These are phyloP conservation scores for Hoplodrina blanda DNA, from an alignment of 2,888 invertebrate species.

Conservation along the genomic window DNA sequence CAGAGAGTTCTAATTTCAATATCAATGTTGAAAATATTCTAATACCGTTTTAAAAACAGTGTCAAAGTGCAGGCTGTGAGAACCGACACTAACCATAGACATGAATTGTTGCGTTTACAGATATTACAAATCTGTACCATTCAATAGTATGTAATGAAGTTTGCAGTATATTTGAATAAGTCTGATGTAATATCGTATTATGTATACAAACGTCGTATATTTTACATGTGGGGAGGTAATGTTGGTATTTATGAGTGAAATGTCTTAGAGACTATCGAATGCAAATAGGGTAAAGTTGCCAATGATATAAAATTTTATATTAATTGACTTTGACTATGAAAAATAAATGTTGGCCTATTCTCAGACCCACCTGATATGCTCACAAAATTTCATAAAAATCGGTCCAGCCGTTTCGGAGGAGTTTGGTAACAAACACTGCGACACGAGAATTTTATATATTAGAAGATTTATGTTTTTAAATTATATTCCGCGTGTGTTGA, in stretches of 20 bases:
- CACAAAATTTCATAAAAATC: too few relatives aligned
- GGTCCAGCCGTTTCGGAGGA: too few relatives aligned
- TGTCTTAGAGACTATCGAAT: conserved; percentile 7
- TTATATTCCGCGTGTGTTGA: too few relatives aligned
- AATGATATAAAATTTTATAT: too few relatives aligned
- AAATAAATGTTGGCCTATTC: too few relatives aligned
- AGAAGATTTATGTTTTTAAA: too few relatives aligned
- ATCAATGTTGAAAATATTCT: too few relatives aligned
- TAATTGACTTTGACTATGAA: too few relatives aligned
- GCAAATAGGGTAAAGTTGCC: neutral
- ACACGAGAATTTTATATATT: too few relatives aligned
- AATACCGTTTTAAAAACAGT: neutral
- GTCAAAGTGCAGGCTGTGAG: conserved; percentile 18
- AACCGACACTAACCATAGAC: conserved; percentile 39
- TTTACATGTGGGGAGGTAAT: conserved; percentile 35
- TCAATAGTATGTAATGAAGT: conserved; percentile 67
- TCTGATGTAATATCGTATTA: conserved; percentile 52
- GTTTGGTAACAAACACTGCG: too few relatives aligned
- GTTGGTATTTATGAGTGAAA: conserved; percentile 38
- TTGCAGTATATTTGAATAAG: conserved; percentile 61
- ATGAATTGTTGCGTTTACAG: conserved; percentile 59
- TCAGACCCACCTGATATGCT: too few relatives aligned
- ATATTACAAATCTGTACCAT: conserved; percentile 62
- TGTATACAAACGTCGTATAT: conserved; percentile 38
- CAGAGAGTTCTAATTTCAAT: too few relatives aligned